These are phyloP conservation scores for Rhinoptilus africanus DNA, from an alignment of 2,113 vertebrate species.

Conservation along the genomic window DNA sequence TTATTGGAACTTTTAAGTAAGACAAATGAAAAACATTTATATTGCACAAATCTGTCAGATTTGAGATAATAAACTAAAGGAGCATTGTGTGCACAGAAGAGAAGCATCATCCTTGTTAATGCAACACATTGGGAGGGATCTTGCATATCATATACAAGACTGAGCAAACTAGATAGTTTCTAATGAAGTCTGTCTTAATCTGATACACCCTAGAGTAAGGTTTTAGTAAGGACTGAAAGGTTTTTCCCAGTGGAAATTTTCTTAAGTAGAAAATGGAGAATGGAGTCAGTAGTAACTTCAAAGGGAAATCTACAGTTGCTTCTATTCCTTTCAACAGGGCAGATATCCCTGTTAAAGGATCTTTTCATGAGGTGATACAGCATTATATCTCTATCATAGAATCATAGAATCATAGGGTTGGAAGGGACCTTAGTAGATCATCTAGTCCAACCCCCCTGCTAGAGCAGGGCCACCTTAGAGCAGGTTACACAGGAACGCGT, in stretches of 20 bases:
- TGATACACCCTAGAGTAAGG: not conserved
- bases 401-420: too few relatives aligned
- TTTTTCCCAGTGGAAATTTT: not conserved
- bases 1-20: not conserved
- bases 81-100: not conserved
- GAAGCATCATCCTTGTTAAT: not conserved
- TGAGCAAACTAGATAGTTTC: not conserved
- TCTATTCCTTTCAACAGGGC: not conserved
- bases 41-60: not conserved
- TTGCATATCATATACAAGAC: not conserved
- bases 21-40: not conserved
- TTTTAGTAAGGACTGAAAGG: not conserved
- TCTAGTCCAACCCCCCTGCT: too few relatives aligned
- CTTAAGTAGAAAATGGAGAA: not conserved
- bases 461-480: too few relatives aligned
- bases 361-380: not conserved
- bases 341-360: not conserved
- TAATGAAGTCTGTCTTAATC: not conserved
- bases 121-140: not conserved
- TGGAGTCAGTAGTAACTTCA: not conserved
- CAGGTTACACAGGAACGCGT: too few relatives aligned
- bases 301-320: not conserved
- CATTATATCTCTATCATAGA: not conserved
- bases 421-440: too few relatives aligned
- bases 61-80: not conserved